Conservation (phyloP, 2,113 vertebrate genomes). For the Hemiscyllium ocellatum region DNA sequence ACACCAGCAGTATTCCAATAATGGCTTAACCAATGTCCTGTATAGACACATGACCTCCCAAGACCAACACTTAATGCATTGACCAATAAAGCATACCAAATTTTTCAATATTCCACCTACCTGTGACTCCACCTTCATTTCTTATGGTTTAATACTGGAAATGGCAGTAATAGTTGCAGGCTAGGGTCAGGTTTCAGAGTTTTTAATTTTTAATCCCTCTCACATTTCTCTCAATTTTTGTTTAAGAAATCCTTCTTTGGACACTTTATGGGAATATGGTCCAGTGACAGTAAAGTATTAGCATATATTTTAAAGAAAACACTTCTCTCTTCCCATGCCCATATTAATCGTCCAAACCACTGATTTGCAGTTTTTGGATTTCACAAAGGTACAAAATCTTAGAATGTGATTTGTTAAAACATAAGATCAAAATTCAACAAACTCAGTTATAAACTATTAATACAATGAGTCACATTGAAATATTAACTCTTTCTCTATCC, state of each 20-base stretch:
- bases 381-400: not conserved
- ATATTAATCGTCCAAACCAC: not conserved
- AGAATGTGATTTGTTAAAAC: not conserved
- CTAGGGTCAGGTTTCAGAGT: not conserved
- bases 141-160: no score
- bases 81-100: no score
- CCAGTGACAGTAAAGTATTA: not conserved
- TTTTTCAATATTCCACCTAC: no score
- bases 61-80: no score
- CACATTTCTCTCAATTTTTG: not conserved
- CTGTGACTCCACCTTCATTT: no score
- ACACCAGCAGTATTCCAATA: no score
- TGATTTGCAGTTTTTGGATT: not conserved
- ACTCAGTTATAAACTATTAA: not conserved
- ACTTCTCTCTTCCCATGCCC: not conserved
- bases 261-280: not conserved
- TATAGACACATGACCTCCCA: no score
- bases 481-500: not conserved
- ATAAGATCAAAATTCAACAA: not conserved
- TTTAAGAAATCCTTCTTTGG: not conserved
- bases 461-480: not conserved
- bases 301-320: not conserved
- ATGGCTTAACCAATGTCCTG: no score
- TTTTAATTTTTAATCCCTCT: not conserved
- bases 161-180: no score